Conservation (phyloP, 2,113 vertebrate genomes). For the Triplophysa tibetana region DNA sequence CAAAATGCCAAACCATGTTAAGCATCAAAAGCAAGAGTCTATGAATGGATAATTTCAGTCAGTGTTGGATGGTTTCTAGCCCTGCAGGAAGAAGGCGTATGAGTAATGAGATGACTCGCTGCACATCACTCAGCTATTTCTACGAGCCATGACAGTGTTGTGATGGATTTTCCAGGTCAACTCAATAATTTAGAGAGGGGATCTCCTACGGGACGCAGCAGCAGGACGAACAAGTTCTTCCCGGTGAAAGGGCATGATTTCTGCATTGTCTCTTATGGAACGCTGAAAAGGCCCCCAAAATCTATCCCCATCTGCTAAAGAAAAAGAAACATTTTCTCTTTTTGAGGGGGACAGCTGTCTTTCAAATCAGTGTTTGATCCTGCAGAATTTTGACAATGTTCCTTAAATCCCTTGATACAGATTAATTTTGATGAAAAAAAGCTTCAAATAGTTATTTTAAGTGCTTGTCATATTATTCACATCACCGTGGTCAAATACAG, state of each 20-base stretch:
- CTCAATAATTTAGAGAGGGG: constrained; percentile 49
- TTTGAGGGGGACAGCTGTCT: no score
- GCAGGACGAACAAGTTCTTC: constrained; percentile 1
- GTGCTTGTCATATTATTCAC: no score
- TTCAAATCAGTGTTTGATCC: no score
- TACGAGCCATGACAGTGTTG: constrained; percentile 25
- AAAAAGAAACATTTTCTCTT: neutral
- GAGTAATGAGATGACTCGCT: constrained; percentile 22
- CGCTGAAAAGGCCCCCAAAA: neutral
- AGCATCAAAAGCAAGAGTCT: neutral
- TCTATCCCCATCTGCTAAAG: neutral
- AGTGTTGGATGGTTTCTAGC: neutral
- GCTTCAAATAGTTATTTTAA: no score
- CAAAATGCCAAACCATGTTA: neutral
- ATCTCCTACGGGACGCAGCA: constrained; percentile 13
- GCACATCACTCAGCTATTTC: neutral
- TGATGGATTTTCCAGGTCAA: constrained; percentile 46
- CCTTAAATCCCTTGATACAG: no score
- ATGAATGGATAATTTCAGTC: constrained; percentile 10
- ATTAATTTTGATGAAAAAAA: no score
- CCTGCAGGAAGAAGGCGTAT: constrained; percentile 8
- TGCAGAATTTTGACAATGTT: no score
- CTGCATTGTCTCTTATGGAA: constrained; percentile 10
- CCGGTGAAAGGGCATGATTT: constrained; percentile 20
- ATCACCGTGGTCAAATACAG: no score